Conservation (phyloP, 2,888 invertebrate genomes). For the Dascillus cervinus region DNA sequence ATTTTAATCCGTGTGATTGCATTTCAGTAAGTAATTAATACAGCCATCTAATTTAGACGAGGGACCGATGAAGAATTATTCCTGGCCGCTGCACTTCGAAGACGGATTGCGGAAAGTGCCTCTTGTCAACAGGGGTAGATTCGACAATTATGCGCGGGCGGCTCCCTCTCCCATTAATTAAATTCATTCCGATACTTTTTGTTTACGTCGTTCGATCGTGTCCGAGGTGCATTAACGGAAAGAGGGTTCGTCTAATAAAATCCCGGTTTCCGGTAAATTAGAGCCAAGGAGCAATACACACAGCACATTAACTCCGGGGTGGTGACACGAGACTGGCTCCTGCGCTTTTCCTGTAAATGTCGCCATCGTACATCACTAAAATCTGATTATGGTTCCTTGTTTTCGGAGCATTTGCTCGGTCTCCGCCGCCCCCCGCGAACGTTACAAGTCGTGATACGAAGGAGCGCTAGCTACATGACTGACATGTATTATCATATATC, state of each 20-base stretch:
- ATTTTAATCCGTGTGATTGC: too few relatives aligned
- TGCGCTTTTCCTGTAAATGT: conserved; percentile 10
- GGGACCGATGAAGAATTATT: conserved; percentile 22
- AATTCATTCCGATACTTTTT: too few relatives aligned
- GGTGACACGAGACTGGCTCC: conserved; percentile 18
- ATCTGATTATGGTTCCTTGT: conserved; percentile 13
- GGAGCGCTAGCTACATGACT: conserved; percentile 11
- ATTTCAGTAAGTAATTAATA: too few relatives aligned
- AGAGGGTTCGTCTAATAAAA: conserved; percentile 26
- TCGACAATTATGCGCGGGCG: conserved; percentile 21
- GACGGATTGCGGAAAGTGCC: conserved; percentile 10
- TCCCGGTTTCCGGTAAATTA: conserved; percentile 31
- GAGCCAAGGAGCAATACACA: conserved; percentile 24
- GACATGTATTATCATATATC: conserved; percentile 23
- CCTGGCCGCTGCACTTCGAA: conserved; percentile 13
- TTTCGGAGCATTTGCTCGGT: too few relatives aligned
- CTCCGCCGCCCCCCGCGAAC: too few relatives aligned
- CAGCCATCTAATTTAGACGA: too few relatives aligned
- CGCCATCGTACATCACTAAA: conserved; percentile 9
- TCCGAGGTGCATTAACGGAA: conserved; percentile 19
- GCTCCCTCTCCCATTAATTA: conserved; percentile 30
- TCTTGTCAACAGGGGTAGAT: conserved; percentile 19
- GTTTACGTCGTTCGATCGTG: too few relatives aligned
- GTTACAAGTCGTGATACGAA: background rate
- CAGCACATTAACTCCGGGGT: conserved; percentile 23